These are phyloP conservation scores for Penaeus vannamei DNA, from an alignment of 1,140 invertebrate genomes.

Conservation along the genomic window DNA sequence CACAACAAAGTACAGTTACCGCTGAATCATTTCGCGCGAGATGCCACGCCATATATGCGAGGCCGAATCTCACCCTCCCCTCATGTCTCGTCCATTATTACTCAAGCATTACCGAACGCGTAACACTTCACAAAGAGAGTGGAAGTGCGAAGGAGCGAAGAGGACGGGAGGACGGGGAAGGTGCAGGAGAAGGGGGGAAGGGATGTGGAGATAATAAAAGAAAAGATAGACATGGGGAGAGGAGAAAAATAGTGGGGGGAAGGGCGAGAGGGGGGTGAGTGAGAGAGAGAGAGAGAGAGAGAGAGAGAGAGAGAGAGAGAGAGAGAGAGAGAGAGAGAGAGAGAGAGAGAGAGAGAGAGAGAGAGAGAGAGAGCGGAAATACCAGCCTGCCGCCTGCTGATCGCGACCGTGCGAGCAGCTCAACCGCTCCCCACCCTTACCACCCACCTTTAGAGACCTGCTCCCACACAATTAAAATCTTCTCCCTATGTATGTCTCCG, in stretches of 20 bases:
- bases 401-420: too few relatives aligned
- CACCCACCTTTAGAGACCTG: neutral
- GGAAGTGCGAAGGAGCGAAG: neutral
- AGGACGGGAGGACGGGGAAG: neutral
- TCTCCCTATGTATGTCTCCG: neutral
- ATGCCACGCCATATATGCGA: too few relatives aligned
- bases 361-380: slow-evolving; percentile 10
- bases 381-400: neutral
- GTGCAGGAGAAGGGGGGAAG: neutral
- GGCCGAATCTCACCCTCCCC: too few relatives aligned
- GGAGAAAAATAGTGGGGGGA: neutral
- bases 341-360: slow-evolving; percentile 41
- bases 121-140: neutral
- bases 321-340: neutral
- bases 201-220: neutral
- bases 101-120: too few relatives aligned
- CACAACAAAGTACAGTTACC: neutral
- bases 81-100: too few relatives aligned
- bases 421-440: neutral
- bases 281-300: slow-evolving; percentile 16
- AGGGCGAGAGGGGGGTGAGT: neutral
- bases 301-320: slow-evolving; percentile 32
- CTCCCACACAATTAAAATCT: neutral
- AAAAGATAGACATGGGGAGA: slow-evolving; percentile 14
- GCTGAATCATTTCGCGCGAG: neutral